Base-by-base conservation (phyloP, 2,113 vertebrate species). In the Spizaetus ornatus region DNA sequence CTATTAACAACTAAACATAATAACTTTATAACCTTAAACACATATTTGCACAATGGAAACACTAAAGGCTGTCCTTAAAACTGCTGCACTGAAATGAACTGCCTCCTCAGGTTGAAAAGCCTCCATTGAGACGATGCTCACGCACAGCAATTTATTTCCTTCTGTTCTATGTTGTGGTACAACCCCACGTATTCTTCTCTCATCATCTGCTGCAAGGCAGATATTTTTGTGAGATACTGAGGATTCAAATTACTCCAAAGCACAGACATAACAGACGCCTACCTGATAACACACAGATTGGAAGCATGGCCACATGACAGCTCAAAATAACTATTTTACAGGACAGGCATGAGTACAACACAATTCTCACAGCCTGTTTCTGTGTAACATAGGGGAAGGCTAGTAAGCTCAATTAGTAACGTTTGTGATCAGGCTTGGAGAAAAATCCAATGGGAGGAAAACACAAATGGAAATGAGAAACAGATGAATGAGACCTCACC, bases 401-500 rank as follows among this genome's bases (percentile, higher is more conserved):
- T 66, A 55, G 36, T 29, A 55, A 95, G 62, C 29, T 89, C 50
- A 50, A 55, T 74, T 52, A 91, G 43, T 56, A 62, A 80, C 2
- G 2, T 23, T 61, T 18, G 40, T 65, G 53, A 69, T 52, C 9
- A 53, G 42, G 32, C 77, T n/a, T 81, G 56, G 43, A 77, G 69
- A 86, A 70, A 83, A 88, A 62, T 65, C 58, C 58, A 53, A 17
- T 8, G 32, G 36, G 21, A 48, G 36, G 45, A 63, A 76, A 80
- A 92, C 7, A 45, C 13, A 70, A 92, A 76, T 21, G 23, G 47
- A 91, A 94, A 66, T n/a, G 43, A 88, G 70, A 71, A 45, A 77
- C 9, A 82, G 40, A 76, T 29, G 55, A 73, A 76, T 14, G 17
- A 84, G 31, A 88, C 16, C 98, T 99, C 97, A 99, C 99, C 98